A percentile compares a stretch with the other conserved stretches of the same genome.
These are phyloP conservation scores for Cyanoramphus novaezelandiae DNA, from an alignment of 2,113 vertebrate genomes.

Conservation along the genomic window DNA sequence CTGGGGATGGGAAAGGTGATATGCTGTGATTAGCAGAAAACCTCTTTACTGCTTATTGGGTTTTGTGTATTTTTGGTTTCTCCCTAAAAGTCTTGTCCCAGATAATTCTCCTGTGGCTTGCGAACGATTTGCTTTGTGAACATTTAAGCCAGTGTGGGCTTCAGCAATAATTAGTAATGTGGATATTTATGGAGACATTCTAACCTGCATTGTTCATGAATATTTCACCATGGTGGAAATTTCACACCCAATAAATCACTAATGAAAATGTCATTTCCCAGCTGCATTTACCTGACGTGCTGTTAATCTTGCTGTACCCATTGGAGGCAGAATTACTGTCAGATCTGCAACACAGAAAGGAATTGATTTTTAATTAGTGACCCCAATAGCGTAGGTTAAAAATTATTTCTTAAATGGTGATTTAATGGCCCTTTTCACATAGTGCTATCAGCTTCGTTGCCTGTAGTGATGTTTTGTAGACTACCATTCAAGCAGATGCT, in stretches of 20 bases:
- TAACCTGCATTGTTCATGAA: constrained; percentile 72
- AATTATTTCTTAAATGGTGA: constrained; percentile 61
- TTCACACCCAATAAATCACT: constrained; percentile 79
- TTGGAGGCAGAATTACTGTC: constrained; percentile 76
- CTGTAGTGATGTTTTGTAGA: not conserved
- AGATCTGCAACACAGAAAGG: constrained; percentile 67
- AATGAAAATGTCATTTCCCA: constrained; percentile 83
- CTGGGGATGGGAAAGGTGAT: not conserved
- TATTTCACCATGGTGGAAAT: constrained; percentile 69
- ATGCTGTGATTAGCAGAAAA: constrained; percentile 4
- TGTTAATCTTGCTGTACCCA: constrained; percentile 75
- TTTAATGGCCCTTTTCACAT: constrained; percentile 30
- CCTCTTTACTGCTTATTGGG: constrained; percentile 35
- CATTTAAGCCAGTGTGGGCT: constrained; percentile 48
- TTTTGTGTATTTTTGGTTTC: constrained; percentile 32
- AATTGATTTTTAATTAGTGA: constrained; percentile 80
- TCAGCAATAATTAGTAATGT: constrained; percentile 67
- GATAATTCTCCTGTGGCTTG: constrained; percentile 34
- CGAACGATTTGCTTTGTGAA: constrained; percentile 51
- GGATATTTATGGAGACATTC: constrained; percentile 58
- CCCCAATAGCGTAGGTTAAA: constrained; percentile 71
- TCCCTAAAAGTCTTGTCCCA: constrained; percentile 29
- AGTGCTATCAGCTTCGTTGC: not conserved
- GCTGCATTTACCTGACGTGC: constrained; percentile 74
- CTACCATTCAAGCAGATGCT: not conserved